These are phyloP conservation scores for Coregonus sp. DNA, from an alignment of 2,797 vertebrate species.

Conservation along the genomic window DNA sequence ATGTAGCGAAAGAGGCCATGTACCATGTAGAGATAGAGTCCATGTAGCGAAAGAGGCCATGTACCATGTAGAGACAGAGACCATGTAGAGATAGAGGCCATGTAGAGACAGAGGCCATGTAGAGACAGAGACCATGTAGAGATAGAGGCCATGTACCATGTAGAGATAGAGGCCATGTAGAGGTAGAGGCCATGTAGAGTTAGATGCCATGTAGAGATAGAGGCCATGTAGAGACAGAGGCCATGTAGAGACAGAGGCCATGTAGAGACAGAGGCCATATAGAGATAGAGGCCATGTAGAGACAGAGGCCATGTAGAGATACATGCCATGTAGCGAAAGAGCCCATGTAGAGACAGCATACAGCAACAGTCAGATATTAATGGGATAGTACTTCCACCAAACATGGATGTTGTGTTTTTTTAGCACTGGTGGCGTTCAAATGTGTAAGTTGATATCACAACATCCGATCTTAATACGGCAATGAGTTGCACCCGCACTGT, in stretches of 20 bases:
- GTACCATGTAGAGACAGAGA: not conserved
- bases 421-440: not conserved
- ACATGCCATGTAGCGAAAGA: not conserved
- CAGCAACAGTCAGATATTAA: conserved; percentile 6
- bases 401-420: not conserved
- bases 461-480: not conserved
- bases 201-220: not conserved
- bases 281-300: not conserved
- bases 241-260: not conserved
- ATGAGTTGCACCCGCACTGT: not conserved
- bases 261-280: not conserved
- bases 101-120: not conserved
- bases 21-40: not conserved
- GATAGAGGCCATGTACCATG: not conserved
- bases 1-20: too few relatives aligned
- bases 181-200: not conserved
- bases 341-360: not conserved
- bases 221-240: not conserved
- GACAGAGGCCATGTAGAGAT: not conserved
- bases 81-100: not conserved
- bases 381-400: not conserved
- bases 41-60: not conserved
- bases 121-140: not conserved
- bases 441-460: not conserved
- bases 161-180: not conserved